These are phyloP conservation scores for Falco biarmicus DNA, from an alignment of 2,797 vertebrate genomes.

Conservation along the genomic window DNA sequence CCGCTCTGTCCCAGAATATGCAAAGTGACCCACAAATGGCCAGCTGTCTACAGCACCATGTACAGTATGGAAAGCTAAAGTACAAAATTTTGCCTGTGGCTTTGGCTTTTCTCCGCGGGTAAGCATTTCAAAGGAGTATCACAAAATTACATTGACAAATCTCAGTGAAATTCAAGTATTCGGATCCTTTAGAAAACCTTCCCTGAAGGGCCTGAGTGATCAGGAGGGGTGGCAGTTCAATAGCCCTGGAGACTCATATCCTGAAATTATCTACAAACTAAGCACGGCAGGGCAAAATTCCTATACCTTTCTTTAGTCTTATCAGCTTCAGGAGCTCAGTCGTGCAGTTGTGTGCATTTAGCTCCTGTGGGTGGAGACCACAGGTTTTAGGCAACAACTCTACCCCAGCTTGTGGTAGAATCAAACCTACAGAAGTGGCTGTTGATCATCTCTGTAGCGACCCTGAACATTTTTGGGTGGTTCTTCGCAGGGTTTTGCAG, in stretches of 20 bases:
- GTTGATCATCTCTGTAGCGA: background rate
- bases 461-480: background rate
- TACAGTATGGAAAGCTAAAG: background rate
- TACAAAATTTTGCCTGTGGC: background rate
- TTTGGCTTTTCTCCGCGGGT: background rate
- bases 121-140: background rate
- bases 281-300: background rate
- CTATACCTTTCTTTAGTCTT: background rate
- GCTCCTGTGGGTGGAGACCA: background rate
- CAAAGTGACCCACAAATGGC: background rate
- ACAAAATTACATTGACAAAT: background rate
- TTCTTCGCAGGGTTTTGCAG: background rate
- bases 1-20: background rate
- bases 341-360: background rate
- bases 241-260: accelerated
- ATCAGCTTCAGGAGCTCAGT: background rate
- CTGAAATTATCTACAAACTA: background rate
- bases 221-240: background rate
- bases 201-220: background rate
- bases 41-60: background rate
- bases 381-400: background rate
- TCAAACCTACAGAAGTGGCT: background rate
- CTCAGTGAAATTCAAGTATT: background rate
- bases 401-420: background rate
- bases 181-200: background rate